A percentile compares a stretch with the other conserved stretches of the same genome.
Conservation (phyloP, 2,113 vertebrate genomes). For the Arothron firmamentum region DNA sequence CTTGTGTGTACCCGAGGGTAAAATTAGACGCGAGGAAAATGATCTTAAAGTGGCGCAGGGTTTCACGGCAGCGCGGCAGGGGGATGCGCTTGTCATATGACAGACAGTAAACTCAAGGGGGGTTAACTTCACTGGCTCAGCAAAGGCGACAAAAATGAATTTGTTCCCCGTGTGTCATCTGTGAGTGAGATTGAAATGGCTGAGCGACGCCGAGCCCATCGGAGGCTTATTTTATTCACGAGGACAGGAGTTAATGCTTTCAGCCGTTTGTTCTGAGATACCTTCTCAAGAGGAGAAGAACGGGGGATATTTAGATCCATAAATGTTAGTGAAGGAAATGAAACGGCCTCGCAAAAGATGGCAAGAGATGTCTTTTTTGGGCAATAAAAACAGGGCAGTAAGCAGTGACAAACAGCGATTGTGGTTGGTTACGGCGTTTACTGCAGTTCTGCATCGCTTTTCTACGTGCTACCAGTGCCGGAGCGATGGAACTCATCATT, state of each 20-base stretch:
- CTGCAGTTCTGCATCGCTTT: constrained; percentile 34
- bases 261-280: constrained; percentile 39
- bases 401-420: no score
- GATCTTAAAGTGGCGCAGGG: constrained; percentile 64
- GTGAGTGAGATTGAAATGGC: constrained; percentile 42
- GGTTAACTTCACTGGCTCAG: constrained; percentile 58
- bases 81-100: constrained; percentile 51
- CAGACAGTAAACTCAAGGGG: constrained; percentile 52
- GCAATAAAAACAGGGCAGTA: no score
- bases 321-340: constrained; percentile 26
- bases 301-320: constrained; percentile 14
- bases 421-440: constrained; percentile 10
- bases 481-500: constrained; percentile 46
- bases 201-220: constrained; percentile 39
- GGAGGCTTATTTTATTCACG: constrained; percentile 51
- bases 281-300: neutral
- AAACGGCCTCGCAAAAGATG: constrained; percentile 9
- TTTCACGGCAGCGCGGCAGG: constrained; percentile 46
- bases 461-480: constrained; percentile 25
- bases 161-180: constrained; percentile 36
- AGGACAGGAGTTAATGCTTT: constrained; percentile 58
- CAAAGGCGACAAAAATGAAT: constrained; percentile 52
- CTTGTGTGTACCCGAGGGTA: constrained; percentile 72
- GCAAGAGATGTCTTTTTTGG: neutral
- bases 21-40: constrained; percentile 76